A percentile compares a stretch with the other conserved stretches of the same genome.
phyloP scores from a whole-genome alignment of 2,113 vertebrate species.

The Eidolon helvum region DNA sequence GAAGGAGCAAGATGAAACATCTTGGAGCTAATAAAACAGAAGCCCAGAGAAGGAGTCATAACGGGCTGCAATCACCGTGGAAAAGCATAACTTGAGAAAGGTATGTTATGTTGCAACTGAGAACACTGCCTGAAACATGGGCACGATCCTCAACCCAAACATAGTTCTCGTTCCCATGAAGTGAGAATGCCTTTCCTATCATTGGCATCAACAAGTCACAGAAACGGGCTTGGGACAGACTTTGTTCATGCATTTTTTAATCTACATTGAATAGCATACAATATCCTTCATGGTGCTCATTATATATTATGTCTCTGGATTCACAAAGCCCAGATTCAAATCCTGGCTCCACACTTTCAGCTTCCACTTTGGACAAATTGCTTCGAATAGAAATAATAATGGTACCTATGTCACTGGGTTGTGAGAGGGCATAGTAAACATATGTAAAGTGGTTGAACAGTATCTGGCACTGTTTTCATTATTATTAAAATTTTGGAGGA shows the following conservation, averaged over 20 bases:
- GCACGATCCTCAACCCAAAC: not conserved
- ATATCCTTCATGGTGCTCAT: not conserved
- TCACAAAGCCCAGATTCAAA: not conserved
- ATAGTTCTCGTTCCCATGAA: not conserved
- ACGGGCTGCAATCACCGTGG: fast-evolving
- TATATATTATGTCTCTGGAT: not conserved
- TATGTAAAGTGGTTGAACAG: not conserved
- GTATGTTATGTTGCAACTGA: not conserved
- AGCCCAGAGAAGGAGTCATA: not conserved
- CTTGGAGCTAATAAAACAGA: not conserved
- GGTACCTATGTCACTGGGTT: not conserved
- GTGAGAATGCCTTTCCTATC: not conserved
- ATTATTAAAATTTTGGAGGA: not conserved
- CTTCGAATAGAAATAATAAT: not conserved
- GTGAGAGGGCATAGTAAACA: not conserved
- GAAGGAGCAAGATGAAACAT: not conserved
- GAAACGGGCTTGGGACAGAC: not conserved
- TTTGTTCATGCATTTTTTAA: not conserved
- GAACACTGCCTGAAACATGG: not conserved
- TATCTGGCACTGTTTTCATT: not conserved
- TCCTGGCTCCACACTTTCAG: not conserved
- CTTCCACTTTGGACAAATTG: not conserved
- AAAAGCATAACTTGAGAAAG: not conserved
- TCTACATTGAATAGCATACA: not conserved
- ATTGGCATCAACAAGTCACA: not conserved